Percentiles rank a stretch among this genome's conserved stretches.
phyloP scores from a whole-genome alignment of 2,113 vertebrate genomes.

The Callithrix jacchus region DNA sequence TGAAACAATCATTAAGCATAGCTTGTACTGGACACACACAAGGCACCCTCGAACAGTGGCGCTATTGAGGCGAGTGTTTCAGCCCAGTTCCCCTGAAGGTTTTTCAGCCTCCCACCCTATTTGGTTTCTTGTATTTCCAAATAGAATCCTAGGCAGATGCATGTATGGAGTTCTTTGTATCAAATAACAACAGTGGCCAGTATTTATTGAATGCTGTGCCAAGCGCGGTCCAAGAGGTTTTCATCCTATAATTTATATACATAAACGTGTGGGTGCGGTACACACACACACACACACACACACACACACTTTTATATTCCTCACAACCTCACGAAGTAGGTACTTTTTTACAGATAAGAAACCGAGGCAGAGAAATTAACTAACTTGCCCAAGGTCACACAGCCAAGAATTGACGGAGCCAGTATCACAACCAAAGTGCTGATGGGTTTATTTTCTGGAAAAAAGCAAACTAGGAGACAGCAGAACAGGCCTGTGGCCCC shows the following conservation, averaged over 20 bases:
- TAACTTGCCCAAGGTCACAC: background rate
- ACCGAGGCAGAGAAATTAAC: background rate
- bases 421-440: background rate
- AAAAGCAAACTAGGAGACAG: background rate
- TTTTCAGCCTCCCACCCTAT: background rate
- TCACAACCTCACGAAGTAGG: background rate
- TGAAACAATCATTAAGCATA: background rate
- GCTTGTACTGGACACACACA: background rate
- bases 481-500: background rate
- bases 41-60: background rate
- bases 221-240: background rate
- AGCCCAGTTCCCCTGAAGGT: background rate
- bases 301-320: no score
- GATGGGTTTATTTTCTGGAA: background rate
- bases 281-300: no score
- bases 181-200: background rate
- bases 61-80: background rate
- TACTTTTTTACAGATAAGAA: background rate
- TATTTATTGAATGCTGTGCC: background rate
- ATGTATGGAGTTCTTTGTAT: background rate
- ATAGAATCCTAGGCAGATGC: background rate
- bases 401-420: background rate
- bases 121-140: background rate
- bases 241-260: background rate
- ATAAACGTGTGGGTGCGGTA: background rate